Conservation (phyloP, 2,797 vertebrate species). For the Gymnocypris eckloni region DNA sequence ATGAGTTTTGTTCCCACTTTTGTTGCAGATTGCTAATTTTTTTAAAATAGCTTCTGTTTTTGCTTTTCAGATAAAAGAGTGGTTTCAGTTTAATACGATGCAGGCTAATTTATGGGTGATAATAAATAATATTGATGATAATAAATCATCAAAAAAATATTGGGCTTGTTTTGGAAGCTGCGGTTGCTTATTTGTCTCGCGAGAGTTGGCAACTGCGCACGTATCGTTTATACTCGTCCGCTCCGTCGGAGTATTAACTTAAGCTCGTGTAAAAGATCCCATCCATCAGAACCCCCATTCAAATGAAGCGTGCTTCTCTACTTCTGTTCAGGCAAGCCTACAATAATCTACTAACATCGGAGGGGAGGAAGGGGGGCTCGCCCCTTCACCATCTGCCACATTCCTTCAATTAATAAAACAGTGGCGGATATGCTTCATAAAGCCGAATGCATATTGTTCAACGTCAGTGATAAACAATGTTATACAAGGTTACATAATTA, state of each 20-base stretch:
- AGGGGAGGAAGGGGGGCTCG: constrained; percentile 58
- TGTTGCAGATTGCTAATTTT: no score
- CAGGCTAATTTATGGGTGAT: no score
- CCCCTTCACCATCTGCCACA: constrained; percentile 74
- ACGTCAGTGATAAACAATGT: background rate
- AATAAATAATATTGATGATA: no score
- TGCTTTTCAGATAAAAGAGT: no score
- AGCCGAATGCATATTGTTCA: background rate
- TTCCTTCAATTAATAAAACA: constrained; percentile 62
- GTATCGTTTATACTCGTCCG: background rate
- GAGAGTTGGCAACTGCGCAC: no score
- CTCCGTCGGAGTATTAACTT: background rate
- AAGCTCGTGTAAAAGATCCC: constrained; percentile 21
- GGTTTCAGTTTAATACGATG: no score
- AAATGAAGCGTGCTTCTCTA: background rate
- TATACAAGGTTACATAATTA: constrained; percentile 50
- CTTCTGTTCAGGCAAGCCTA: constrained; percentile 44
- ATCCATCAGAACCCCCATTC: constrained; percentile 9
- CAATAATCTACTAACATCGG: constrained; percentile 58
- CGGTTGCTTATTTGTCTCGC: no score
- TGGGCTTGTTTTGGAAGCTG: no score
- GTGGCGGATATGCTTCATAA: constrained; percentile 3
- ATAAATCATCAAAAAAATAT: no score
- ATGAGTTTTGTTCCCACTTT: no score
- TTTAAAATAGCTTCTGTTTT: no score